Percentiles rank a stretch among this genome's conserved stretches.
These are phyloP conservation scores for Cheilosia vulpina DNA, from an alignment of 2,888 invertebrate genomes.

Conservation along the genomic window DNA sequence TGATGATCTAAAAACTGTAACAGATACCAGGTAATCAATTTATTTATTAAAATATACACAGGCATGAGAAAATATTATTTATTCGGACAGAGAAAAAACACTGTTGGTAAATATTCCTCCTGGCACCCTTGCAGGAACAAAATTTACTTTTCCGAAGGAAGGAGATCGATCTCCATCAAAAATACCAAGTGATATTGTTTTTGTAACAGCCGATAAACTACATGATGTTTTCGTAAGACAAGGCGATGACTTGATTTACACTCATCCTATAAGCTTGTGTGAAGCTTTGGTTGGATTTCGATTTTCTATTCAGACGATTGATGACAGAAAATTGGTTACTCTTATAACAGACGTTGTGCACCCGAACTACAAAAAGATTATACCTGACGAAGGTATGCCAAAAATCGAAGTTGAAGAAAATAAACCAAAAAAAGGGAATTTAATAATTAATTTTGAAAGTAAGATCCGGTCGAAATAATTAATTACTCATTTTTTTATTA, in stretches of 20 bases:
- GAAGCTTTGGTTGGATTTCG: slow-evolving; percentile 90
- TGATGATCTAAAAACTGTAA: slow-evolving; percentile 86
- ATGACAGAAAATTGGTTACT: slow-evolving; percentile 87
- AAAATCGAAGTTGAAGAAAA: slow-evolving; percentile 86
- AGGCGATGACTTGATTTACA: slow-evolving; percentile 88
- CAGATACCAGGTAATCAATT: slow-evolving; percentile 84
- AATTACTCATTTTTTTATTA: neutral
- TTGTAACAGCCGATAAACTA: slow-evolving; percentile 89
- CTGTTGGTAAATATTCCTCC: slow-evolving; percentile 90
- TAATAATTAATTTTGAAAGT: slow-evolving; percentile 88
- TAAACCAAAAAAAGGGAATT: slow-evolving; percentile 84
- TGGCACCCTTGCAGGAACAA: slow-evolving; percentile 89
- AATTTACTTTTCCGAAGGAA: slow-evolving; percentile 90
- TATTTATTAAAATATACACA: neutral
- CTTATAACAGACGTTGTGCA: slow-evolving; percentile 89
- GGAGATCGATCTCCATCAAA: slow-evolving; percentile 91
- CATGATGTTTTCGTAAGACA: slow-evolving; percentile 87
- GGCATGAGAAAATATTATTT: neutral
- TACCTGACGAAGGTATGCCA: slow-evolving; percentile 90
- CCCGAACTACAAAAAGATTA: slow-evolving; percentile 88
- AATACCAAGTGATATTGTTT: slow-evolving; percentile 88
- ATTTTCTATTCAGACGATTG: slow-evolving; percentile 88
- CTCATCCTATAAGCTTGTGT: slow-evolving; percentile 86
- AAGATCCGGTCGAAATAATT: slow-evolving; percentile 18
- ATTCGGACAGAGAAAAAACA: slow-evolving; percentile 86